Evolutionary conservation across 1,140 invertebrate species (phyloP).

Genomic region (Drosophila ironensis): DNA sequence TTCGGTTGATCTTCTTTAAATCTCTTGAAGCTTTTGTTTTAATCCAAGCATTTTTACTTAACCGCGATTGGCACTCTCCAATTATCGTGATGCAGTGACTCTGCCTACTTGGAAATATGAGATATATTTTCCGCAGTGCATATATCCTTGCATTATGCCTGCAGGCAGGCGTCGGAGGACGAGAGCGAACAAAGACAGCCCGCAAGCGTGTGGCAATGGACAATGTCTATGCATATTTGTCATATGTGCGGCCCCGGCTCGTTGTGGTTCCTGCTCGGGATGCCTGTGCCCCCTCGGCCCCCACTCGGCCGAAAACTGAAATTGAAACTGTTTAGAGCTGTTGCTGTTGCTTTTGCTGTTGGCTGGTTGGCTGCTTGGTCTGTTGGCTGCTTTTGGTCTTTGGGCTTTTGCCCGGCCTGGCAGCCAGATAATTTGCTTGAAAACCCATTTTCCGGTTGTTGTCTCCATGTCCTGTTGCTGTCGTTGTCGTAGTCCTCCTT

Average conservation of each 20-base stretch:
- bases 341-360: slow-evolving; percentile 44
- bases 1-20: too few relatives aligned
- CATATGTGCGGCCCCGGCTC: slow-evolving; percentile 45
- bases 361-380: slow-evolving; percentile 1
- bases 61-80: too few relatives aligned
- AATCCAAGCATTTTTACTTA: too few relatives aligned
- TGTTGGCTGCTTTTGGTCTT: slow-evolving; percentile 9
- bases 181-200: slow-evolving; percentile 36
- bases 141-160: slow-evolving; percentile 9
- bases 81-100: too few relatives aligned
- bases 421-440: slow-evolving; percentile 75
- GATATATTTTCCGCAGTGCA: slow-evolving; percentile 4
- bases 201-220: slow-evolving; percentile 68
- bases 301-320: slow-evolving; percentile 39
- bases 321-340: slow-evolving; percentile 71
- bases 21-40: too few relatives aligned
- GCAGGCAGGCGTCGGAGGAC: slow-evolving; percentile 25
- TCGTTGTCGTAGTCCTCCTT: not conserved
- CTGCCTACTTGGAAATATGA: too few relatives aligned
- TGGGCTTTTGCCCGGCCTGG: slow-evolving; percentile 30
- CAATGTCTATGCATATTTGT: slow-evolving; percentile 77
- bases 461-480: slow-evolving; percentile 17
- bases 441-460: slow-evolving; percentile 77
- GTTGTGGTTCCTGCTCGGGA: slow-evolving; percentile 27
- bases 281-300: not conserved